phyloP scores from a whole-genome alignment of 2,797 vertebrate species.

The Lithobates pipiens region DNA sequence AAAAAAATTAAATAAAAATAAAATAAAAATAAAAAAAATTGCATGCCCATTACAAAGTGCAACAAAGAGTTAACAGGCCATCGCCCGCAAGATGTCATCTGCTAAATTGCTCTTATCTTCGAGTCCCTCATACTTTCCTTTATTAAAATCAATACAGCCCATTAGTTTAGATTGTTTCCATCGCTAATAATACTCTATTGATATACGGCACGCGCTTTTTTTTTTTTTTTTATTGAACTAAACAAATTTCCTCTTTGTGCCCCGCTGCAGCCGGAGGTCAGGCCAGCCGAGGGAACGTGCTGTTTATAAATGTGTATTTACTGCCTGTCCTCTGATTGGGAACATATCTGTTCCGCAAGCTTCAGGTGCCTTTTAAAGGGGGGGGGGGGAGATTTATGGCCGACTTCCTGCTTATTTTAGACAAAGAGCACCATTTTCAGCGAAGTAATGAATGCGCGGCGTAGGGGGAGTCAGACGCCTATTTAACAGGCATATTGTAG shows the following conservation, averaged over 20 bases:
- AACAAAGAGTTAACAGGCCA: conserved; percentile 53
- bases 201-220: conserved; percentile 76
- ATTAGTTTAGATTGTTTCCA: conserved; percentile 78
- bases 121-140: conserved; percentile 75
- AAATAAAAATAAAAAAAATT: too few species aligned
- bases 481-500: conserved; percentile 19
- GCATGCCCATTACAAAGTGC: too few species aligned
- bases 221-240: conserved; percentile 75
- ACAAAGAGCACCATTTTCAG: conserved; percentile 73
- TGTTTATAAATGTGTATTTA: conserved; percentile 84
- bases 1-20: too few species aligned
- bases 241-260: conserved; percentile 84
- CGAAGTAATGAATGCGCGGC: conserved; percentile 76
- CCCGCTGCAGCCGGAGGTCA: conserved; percentile 78
- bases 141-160: conserved; percentile 84
- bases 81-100: conserved; percentile 65
- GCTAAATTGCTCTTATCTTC: conserved; percentile 73
- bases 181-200: conserved; percentile 81
- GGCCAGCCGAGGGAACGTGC: conserved; percentile 73
- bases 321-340: conserved; percentile 84
- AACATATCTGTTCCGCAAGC: conserved; percentile 80
- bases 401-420: conserved; percentile 81
- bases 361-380: conserved; percentile 78
- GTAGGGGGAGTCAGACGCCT: conserved; percentile 68
- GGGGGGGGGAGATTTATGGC: conserved; percentile 72